phyloP scores from a whole-genome alignment of 2,113 vertebrate species.

The Mustela lutreola region DNA sequence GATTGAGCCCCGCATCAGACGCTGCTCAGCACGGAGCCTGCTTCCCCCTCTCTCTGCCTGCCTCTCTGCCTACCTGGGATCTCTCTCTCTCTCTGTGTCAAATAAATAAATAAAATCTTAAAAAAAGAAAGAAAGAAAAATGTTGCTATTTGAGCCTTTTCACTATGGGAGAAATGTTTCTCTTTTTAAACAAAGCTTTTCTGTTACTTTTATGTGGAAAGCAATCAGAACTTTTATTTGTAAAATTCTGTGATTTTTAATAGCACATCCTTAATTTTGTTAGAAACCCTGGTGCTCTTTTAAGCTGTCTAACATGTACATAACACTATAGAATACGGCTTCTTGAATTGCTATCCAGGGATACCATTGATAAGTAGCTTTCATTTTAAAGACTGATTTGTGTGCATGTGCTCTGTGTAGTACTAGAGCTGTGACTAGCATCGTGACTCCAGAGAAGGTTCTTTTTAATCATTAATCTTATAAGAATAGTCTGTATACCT shows the following conservation, averaged over 20 bases:
- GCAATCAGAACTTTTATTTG: not conserved
- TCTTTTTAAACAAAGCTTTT: not conserved
- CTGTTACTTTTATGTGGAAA: not conserved
- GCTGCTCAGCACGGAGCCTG: too few species aligned
- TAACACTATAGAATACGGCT: rapidly evolving
- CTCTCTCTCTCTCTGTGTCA: too few species aligned
- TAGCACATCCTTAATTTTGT: not conserved
- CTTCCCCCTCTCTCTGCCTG: too few species aligned
- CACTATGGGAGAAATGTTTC: not conserved
- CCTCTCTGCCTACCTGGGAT: too few species aligned
- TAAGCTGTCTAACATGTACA: not conserved
- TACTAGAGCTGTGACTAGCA: not conserved
- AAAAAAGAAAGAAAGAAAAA: not conserved
- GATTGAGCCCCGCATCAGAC: too few species aligned
- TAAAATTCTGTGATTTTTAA: not conserved
- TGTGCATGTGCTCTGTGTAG: too few species aligned
- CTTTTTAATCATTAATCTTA: not conserved
- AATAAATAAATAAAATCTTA: too few species aligned
- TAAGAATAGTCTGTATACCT: not conserved
- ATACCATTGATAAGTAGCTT: not conserved
- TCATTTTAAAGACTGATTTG: not conserved
- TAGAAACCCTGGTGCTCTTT: not conserved
- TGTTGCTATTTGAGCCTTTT: not conserved
- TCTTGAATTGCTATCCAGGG: not conserved
- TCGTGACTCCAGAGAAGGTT: not conserved